Evolutionary conservation across 2,888 invertebrate species (phyloP).

Genomic region (Prosopocoilus inquinatus): DNA sequence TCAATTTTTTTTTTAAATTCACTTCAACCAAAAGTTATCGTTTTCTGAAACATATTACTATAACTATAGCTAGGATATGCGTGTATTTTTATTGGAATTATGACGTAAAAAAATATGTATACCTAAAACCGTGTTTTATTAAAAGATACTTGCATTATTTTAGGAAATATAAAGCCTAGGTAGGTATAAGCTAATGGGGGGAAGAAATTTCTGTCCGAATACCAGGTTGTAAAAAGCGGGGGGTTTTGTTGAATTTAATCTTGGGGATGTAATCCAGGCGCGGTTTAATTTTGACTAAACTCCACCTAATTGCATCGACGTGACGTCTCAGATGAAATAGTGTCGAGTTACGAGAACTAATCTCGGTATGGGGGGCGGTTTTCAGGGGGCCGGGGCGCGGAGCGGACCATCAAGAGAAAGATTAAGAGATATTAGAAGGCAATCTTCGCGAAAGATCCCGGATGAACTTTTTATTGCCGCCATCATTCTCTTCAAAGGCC

Average conservation of each 20-base stretch:
- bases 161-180: too few species aligned
- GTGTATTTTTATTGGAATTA: too few species aligned
- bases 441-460: neutral
- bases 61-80: too few species aligned
- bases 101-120: too few species aligned
- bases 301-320: slow-evolving; percentile 30
- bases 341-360: slow-evolving; percentile 4
- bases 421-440: slow-evolving; percentile 5
- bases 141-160: too few species aligned
- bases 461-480: slow-evolving; percentile 3
- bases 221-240: neutral
- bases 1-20: too few species aligned
- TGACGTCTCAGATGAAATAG: slow-evolving; percentile 1
- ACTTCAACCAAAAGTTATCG: too few species aligned
- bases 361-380: neutral
- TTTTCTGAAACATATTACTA: too few species aligned
- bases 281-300: slow-evolving; percentile 31
- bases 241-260: slow-evolving; percentile 20
- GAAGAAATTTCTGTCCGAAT: too few species aligned
- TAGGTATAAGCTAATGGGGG: too few species aligned
- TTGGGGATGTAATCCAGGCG: slow-evolving; percentile 18
- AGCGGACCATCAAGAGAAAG: slow-evolving; percentile 1
- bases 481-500: neutral
- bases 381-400: neutral
- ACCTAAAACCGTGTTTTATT: too few species aligned